Conservation (phyloP, 2,888 invertebrate species). For the Blastobasis adustella region DNA sequence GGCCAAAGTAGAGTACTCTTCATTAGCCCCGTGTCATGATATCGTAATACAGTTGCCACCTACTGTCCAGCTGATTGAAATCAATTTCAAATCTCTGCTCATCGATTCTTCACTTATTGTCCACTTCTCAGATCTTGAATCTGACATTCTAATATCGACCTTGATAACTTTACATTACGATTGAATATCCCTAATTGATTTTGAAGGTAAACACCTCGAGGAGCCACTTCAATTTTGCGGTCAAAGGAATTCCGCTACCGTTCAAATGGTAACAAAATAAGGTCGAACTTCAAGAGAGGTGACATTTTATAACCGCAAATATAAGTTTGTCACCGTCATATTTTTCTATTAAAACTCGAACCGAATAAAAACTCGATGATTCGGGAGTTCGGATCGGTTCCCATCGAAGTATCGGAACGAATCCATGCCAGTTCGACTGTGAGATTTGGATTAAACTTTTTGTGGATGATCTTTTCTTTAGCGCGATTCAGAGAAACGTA, state of each 20-base stretch:
- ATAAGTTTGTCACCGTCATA: constrained; percentile 18
- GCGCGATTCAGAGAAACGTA: too few relatives aligned
- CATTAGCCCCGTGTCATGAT: too few relatives aligned
- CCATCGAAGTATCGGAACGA: constrained; percentile 44
- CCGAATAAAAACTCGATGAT: constrained; percentile 49
- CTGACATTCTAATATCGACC: too few relatives aligned
- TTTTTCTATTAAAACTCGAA: constrained; percentile 46
- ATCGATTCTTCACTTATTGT: constrained; percentile 42
- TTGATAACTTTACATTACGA: too few relatives aligned
- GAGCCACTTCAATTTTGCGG: too few relatives aligned
- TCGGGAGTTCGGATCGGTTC: constrained; percentile 40
- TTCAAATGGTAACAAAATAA: too few relatives aligned
- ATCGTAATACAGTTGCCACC: constrained; percentile 63
- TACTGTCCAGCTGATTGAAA: constrained; percentile 63
- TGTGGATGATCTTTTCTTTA: constrained; percentile 32
- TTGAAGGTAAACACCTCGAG: too few relatives aligned
- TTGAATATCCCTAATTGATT: too few relatives aligned
- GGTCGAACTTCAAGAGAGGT: too few relatives aligned
- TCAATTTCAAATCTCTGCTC: constrained; percentile 51
- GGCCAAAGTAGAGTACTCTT: too few relatives aligned
- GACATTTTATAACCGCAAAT: not conserved
- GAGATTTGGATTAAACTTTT: constrained; percentile 62
- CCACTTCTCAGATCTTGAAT: constrained; percentile 5
- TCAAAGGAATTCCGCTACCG: too few relatives aligned
- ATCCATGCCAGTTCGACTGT: constrained; percentile 27